Percentiles rank a stretch among this genome's conserved stretches.
These are phyloP conservation scores for Periophthalmus magnuspinnatus DNA, from an alignment of 2,797 vertebrate genomes.

Conservation along the genomic window DNA sequence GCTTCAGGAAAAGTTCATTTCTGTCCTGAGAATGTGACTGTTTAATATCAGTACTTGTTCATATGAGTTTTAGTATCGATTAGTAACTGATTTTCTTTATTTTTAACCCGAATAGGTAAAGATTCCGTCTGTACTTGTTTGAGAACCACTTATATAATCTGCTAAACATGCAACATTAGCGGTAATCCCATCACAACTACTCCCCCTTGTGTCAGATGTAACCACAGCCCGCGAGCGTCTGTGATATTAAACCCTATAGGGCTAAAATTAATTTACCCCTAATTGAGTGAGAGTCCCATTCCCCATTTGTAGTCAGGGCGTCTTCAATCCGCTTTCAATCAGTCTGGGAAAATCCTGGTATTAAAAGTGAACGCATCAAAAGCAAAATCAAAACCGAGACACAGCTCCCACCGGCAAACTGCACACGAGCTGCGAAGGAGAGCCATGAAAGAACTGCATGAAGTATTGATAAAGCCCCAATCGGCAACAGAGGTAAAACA, in stretches of 20 bases:
- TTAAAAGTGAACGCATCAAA: slow-evolving; percentile 61
- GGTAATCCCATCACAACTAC: slow-evolving; percentile 56
- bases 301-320: slow-evolving; percentile 56
- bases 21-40: too few species aligned
- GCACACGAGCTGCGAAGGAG: slow-evolving; percentile 58
- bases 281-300: slow-evolving; percentile 75
- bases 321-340: slow-evolving; percentile 60
- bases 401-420: slow-evolving; percentile 57
- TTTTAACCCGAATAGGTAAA: too few species aligned
- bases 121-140: not conserved
- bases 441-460: slow-evolving; percentile 75
- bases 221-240: slow-evolving; percentile 68
- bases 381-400: slow-evolving; percentile 74
- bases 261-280: slow-evolving; percentile 69
- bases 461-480: slow-evolving; percentile 74
- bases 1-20: too few species aligned
- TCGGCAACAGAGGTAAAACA: slow-evolving; percentile 75
- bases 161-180: slow-evolving; percentile 46
- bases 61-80: too few species aligned
- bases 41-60: too few species aligned
- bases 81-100: too few species aligned
- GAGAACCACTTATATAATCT: slow-evolving; percentile 35
- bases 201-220: slow-evolving; percentile 56
- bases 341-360: slow-evolving; percentile 54
- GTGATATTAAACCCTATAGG: slow-evolving; percentile 69